These are phyloP conservation scores for Epizoanthus rinbou DNA, from an alignment of 92 coral and sea anemone genomes.

Conservation along the genomic window DNA sequence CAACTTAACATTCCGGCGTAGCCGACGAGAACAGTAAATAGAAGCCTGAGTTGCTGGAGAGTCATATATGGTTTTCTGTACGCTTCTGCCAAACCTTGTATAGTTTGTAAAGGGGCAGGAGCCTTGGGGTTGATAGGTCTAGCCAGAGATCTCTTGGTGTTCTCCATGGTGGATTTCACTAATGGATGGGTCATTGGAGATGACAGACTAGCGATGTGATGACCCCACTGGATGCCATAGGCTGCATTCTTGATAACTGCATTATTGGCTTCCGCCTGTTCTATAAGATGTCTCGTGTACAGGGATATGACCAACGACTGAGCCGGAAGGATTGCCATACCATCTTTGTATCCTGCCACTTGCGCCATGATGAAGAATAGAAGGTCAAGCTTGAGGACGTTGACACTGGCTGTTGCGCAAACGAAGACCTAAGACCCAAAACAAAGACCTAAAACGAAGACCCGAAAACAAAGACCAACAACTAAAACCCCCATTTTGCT, in stretches of 20 bases:
- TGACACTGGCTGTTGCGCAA: too few species aligned
- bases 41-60: conserved; percentile 2
- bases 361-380: conserved; percentile 5
- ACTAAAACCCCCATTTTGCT: too few species aligned
- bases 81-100: background rate
- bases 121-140: conserved; percentile 61
- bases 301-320: conserved; percentile 8
- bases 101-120: background rate
- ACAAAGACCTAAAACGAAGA: too few species aligned
- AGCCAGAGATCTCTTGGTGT: conserved; percentile 49
- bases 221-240: conserved; percentile 67
- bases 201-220: conserved; percentile 43
- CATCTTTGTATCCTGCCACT: conserved; percentile 1
- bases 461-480: too few species aligned
- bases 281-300: background rate
- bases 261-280: background rate
- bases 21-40: background rate
- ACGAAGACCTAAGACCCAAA: too few species aligned
- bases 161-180: conserved; percentile 44
- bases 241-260: conserved; percentile 33
- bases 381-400: background rate
- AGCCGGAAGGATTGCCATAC: background rate
- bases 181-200: conserved; percentile 43
- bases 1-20: background rate
- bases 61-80: background rate